These are phyloP conservation scores for Tragelaphus strepsiceros DNA, from an alignment of 2,113 vertebrate genomes.

Conservation along the genomic window DNA sequence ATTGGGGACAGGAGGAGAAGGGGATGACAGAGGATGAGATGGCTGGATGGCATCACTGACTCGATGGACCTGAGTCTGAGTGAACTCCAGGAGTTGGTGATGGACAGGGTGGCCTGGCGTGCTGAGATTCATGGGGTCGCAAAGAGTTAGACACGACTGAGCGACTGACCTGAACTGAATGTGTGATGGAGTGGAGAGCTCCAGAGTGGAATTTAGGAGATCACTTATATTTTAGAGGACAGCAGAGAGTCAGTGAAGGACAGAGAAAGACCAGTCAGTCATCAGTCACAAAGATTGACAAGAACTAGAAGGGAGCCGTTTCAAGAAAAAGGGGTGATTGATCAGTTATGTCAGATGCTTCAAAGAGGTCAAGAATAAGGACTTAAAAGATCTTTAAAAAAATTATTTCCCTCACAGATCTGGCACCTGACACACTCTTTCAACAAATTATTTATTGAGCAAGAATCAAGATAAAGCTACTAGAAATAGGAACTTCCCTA, in stretches of 20 bases:
- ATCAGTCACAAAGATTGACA: not conserved
- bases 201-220: not conserved
- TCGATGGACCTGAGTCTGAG: not conserved
- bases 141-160: not conserved
- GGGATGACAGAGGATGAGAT: not conserved
- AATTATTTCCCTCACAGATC: not conserved
- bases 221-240: not conserved
- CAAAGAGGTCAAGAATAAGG: not conserved
- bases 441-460: not conserved
- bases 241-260: not conserved
- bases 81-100: not conserved
- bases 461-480: not conserved
- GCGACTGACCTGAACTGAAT: not conserved
- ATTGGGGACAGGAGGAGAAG: not conserved
- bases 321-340: not conserved
- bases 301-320: not conserved
- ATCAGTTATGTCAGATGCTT: not conserved
- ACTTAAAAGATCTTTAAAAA: not conserved
- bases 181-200: not conserved
- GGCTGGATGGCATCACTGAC: not conserved
- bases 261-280: not conserved
- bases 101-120: not conserved
- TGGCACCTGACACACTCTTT: not conserved
- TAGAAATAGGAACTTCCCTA: not conserved
- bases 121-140: not conserved